Evolutionary conservation across 2,113 vertebrate genomes (phyloP).

Genomic region (Tupaia chinensis): DNA sequence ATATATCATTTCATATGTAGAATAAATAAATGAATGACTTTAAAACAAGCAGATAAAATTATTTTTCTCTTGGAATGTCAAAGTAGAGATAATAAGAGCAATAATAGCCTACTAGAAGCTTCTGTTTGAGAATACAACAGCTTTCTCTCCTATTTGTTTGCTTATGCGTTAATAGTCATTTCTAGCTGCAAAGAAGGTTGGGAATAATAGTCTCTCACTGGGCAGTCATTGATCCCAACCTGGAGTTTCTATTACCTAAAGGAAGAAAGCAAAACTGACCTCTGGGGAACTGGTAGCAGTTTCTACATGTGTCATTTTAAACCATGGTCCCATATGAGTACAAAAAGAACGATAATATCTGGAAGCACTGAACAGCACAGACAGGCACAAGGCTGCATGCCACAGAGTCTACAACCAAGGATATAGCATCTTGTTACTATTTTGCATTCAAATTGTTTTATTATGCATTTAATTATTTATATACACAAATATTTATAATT

Average conservation of each 20-base stretch:
- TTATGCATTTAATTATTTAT: neutral
- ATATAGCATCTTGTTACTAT: neutral
- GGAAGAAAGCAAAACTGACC: neutral
- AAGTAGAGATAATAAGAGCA: neutral
- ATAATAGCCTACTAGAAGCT: neutral
- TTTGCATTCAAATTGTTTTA: neutral
- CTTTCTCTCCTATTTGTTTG: neutral
- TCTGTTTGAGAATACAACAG: neutral
- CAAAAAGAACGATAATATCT: neutral
- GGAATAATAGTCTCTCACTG: neutral
- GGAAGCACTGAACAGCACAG: neutral
- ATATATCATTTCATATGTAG: too few relatives aligned
- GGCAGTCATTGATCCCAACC: neutral
- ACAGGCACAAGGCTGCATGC: neutral
- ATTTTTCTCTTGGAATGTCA: neutral
- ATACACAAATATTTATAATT: neutral
- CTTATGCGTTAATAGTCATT: neutral
- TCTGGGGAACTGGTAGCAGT: neutral
- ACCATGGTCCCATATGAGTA: neutral
- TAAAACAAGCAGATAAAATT: neutral
- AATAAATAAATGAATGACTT: too few relatives aligned
- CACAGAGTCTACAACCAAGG: neutral
- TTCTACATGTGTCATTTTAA: neutral
- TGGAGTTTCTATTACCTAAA: neutral
- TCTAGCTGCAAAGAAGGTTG: neutral